These are phyloP conservation scores for Monopterus albus DNA, from an alignment of 2,113 vertebrate genomes.

Conservation along the genomic window DNA sequence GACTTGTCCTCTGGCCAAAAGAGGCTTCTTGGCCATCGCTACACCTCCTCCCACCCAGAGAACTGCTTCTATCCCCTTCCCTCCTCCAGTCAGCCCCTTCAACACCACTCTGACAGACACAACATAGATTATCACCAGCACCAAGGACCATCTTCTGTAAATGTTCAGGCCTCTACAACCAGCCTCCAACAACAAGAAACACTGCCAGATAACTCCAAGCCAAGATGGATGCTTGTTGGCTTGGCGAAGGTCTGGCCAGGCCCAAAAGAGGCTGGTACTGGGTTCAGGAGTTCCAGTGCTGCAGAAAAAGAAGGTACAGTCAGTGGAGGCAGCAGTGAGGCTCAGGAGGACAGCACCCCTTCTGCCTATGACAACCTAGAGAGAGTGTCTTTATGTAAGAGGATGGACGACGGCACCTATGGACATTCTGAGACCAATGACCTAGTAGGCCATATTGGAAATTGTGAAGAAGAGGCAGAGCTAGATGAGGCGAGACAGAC, in stretches of 20 bases:
- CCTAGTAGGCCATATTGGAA: neutral
- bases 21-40: conserved; percentile 62
- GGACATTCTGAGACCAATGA: neutral
- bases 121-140: conserved; percentile 22
- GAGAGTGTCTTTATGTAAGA: neutral
- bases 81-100: conserved; percentile 44
- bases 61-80: conserved; percentile 66
- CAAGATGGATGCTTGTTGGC: conserved; percentile 6
- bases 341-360: conserved; percentile 69
- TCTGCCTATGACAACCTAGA: conserved; percentile 73
- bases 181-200: conserved; percentile 22
- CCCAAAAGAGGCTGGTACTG: conserved; percentile 3
- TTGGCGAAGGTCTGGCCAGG: conserved; percentile 46
- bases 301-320: conserved; percentile 11
- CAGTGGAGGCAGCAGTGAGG: conserved; percentile 69
- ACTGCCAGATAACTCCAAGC: neutral
- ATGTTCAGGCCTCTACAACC: conserved; percentile 3
- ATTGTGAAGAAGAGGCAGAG: neutral
- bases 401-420: conserved; percentile 9
- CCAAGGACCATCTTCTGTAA: neutral
- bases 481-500: conserved; percentile 12
- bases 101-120: conserved; percentile 12
- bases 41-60: conserved; percentile 75
- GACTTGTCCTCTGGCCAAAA: conserved; percentile 51
- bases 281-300: conserved; percentile 62